Evolutionary conservation across 2,888 invertebrate genomes (phyloP).

Genomic region (Mythimna loreyi): DNA sequence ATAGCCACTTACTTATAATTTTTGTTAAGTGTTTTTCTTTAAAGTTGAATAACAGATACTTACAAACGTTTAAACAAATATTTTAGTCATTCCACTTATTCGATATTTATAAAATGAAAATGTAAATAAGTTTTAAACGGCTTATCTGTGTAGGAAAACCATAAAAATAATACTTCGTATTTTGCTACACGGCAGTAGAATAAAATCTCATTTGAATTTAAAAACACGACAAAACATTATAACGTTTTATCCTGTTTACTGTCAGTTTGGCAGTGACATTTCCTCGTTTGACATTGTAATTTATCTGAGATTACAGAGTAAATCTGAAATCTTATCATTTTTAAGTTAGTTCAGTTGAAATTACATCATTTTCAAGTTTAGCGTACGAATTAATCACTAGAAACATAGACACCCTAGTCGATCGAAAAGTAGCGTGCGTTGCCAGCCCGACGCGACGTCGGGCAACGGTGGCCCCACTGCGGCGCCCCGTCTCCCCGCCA

Average conservation of each 20-base stretch:
- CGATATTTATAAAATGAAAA: neutral
- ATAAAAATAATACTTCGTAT: neutral
- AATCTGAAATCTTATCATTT: neutral
- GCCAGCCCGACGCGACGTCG: conserved; percentile 58
- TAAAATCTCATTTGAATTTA: neutral
- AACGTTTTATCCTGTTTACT: too few relatives aligned
- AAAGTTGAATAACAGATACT: neutral
- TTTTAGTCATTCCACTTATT: neutral
- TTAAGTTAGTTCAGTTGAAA: neutral
- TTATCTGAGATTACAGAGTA: neutral
- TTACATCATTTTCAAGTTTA: neutral
- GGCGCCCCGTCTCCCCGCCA: conserved; percentile 65
- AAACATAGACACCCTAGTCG: conserved; percentile 59
- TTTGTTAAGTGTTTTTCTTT: neutral
- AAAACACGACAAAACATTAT: neutral
- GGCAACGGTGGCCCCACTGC: conserved; percentile 64
- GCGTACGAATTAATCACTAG: too few relatives aligned
- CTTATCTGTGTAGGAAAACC: neutral
- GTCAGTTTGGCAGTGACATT: neutral
- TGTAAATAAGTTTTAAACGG: neutral
- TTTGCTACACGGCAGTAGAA: neutral
- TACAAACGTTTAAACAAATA: neutral
- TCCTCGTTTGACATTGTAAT: neutral
- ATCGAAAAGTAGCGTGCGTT: conserved; percentile 57
- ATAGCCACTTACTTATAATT: too few relatives aligned